Conservation (phyloP, 2,113 vertebrate genomes). For the Podilymbus podiceps region DNA sequence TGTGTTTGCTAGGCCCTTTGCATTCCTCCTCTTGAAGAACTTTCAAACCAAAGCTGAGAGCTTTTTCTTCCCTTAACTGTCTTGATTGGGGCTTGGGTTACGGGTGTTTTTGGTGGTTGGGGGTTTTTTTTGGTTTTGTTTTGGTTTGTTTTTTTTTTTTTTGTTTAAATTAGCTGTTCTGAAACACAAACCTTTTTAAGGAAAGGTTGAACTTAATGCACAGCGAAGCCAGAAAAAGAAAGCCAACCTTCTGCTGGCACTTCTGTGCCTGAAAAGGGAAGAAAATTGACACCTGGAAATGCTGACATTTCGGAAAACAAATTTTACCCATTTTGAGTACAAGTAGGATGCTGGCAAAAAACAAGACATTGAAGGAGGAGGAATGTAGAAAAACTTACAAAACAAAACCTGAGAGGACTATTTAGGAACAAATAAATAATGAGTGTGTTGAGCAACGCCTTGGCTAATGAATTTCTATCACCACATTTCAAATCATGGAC, state of each 20-base stretch:
- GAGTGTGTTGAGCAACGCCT: not conserved
- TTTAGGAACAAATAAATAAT: conserved; percentile 16
- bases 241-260: not conserved
- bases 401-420: not conserved
- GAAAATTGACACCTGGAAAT: conserved; percentile 57
- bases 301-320: conserved; percentile 42
- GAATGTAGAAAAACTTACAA: conserved; percentile 24
- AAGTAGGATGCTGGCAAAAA: conserved; percentile 20
- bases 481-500: not conserved
- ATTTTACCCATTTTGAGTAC: not conserved
- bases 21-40: not conserved
- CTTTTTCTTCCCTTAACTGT: not conserved
- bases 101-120: not conserved
- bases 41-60: not conserved
- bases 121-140: not conserved
- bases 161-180: not conserved
- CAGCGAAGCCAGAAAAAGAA: not conserved
- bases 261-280: not conserved
- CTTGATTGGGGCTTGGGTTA: not conserved
- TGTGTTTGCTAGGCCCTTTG: not conserved
- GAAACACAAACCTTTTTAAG: conserved; percentile 24
- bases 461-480: not conserved
- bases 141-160: not conserved
- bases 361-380: not conserved
- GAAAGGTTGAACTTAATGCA: not conserved